These are phyloP conservation scores for Halictus ligatus DNA, from an alignment of 2,888 invertebrate genomes.

Conservation along the genomic window DNA sequence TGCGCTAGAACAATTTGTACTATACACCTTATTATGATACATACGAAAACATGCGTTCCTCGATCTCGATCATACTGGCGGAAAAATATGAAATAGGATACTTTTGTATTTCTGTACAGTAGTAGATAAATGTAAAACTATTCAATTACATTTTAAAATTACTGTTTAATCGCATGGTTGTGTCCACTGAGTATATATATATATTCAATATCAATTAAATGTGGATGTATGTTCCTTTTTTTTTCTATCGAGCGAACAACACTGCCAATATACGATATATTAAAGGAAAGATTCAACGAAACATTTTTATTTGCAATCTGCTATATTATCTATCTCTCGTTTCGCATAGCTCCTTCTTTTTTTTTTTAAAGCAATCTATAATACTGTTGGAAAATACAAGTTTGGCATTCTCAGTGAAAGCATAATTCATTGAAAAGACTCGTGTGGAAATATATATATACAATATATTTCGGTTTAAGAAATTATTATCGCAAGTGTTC, in stretches of 20 bases:
- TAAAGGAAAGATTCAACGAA: constrained; percentile 39
- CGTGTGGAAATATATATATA: background rate
- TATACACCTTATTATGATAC: constrained; percentile 57
- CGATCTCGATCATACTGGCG: constrained; percentile 35
- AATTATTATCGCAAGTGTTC: constrained; percentile 1
- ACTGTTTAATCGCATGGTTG: constrained; percentile 47
- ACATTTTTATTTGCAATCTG: constrained; percentile 37
- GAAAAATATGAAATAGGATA: constrained; percentile 47
- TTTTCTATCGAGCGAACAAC: constrained; percentile 37
- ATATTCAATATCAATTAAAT: constrained; percentile 52
- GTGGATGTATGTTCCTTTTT: constrained; percentile 43
- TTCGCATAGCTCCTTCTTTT: constrained; percentile 11
- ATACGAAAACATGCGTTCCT: constrained; percentile 50
- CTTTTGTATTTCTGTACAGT: constrained; percentile 59
- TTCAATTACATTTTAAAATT: constrained; percentile 43
- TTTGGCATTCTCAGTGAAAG: constrained; percentile 10
- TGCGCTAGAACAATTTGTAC: constrained; percentile 62
- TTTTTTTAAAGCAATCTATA: constrained; percentile 28
- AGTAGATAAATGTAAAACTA: constrained; percentile 27
- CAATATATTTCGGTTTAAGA: background rate
- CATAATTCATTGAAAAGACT: constrained; percentile 16
- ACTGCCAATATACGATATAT: constrained; percentile 37
- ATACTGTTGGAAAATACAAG: constrained; percentile 36
- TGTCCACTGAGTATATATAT: constrained; percentile 42
- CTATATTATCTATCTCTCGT: constrained; percentile 29